Evolutionary conservation across 1,140 invertebrate species (phyloP), one percentile per base, ranked within the genome.

Genomic region (Triops longicaudatus): DNA sequence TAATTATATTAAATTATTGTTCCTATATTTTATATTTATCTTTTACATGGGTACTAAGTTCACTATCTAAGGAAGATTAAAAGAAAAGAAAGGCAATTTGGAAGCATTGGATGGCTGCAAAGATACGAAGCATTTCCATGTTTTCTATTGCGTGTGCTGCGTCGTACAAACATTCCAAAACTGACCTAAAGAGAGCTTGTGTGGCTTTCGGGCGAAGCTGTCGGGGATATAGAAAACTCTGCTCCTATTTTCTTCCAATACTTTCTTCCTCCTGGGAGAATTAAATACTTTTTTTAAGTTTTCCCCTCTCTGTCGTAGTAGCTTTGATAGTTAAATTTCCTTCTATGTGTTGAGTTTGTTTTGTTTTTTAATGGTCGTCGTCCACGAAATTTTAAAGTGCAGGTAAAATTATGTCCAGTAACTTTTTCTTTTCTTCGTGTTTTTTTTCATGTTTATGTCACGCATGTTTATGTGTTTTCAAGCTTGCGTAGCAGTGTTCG

Each of bases 141-240:
- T 63, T 11, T n/a, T 63, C n/a, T 63, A 63, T 63, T 22, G 50
- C 50, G 50, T 63, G 50, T 63, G 50, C 17, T 17, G 50, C 50
- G 50, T 63, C 50, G 4, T 22, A 22, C 22, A 63, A 9, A 63
- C 9, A n/a, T 63, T 14, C 6, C 50, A 6, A 37, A 37, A 37
- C 6, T 63, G 50, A 63, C 50, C 10, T n/a, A 2, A 63, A 22
- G 17, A 37, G 31, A 63, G 50, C n/a, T 63, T 63, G 50, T 63
- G 50, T 63, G 50, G 50, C 50, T 63, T 63, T 63, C 50, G 50
- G 50, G 50, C 4, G 50, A 63, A 63, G 50, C 50, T 63, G 50
- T 63, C 50, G 50, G 50, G 50, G 11, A 63, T 0, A 17, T 63
- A 63, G 50, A 22, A 7, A 17, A n/a, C 14, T 22, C 6, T 22